phyloP scores from a whole-genome alignment of 2,888 invertebrate species.

The Invenusta paracnida region DNA sequence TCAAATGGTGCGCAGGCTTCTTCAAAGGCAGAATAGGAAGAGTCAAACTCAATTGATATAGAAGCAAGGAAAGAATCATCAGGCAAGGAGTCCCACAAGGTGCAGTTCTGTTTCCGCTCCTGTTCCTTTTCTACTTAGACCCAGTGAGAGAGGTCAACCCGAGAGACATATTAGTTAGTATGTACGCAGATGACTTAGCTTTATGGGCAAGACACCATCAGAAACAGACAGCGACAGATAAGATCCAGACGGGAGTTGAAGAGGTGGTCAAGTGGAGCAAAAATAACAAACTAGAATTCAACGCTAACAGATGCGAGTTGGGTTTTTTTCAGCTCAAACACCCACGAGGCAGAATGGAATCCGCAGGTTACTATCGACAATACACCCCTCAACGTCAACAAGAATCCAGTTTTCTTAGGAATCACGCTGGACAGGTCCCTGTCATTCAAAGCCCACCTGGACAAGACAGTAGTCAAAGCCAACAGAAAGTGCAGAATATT shows the following conservation, averaged over 20 bases:
- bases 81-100: neutral
- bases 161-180: neutral
- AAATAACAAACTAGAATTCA: neutral
- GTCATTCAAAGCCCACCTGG: neutral
- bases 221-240: neutral
- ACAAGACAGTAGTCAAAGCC: neutral
- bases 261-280: neutral
- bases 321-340: neutral
- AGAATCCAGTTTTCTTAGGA: neutral
- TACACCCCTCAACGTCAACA: neutral
- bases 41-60: neutral
- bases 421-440: neutral
- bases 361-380: neutral
- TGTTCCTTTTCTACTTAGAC: conserved; percentile 5
- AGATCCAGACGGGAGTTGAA: neutral
- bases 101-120: neutral
- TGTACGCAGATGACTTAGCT: neutral
- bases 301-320: neutral
- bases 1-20: neutral
- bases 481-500: neutral
- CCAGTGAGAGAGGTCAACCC: neutral
- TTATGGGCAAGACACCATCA: neutral
- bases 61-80: neutral
- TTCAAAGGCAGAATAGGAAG: neutral
- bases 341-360: neutral